Conservation (phyloP, 1,140 invertebrate species). For the Diploscapter pachys region DNA sequence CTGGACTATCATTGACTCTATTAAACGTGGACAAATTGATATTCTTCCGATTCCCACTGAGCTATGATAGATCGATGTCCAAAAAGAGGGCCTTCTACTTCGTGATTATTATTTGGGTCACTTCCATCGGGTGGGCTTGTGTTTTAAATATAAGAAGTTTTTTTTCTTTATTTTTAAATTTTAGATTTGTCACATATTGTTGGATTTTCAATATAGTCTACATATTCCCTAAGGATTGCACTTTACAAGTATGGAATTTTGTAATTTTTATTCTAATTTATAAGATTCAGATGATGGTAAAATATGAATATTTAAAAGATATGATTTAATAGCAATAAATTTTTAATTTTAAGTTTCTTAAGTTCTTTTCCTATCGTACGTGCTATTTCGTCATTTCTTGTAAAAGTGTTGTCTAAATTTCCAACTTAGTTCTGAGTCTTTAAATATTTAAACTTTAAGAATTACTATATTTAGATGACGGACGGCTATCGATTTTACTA, state of each 20-base stretch:
- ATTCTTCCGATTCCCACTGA: conserved; percentile 55
- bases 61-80: conserved; percentile 56
- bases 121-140: conserved; percentile 49
- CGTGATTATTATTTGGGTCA: conserved; percentile 52
- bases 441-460: too few species aligned
- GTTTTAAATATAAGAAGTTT: neutral
- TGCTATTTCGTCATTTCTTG: too few species aligned
- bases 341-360: too few species aligned
- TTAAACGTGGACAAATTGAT: conserved; percentile 58
- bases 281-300: too few species aligned
- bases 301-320: too few species aligned
- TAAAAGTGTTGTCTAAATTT: too few species aligned
- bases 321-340: too few species aligned
- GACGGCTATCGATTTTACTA: conserved; percentile 48
- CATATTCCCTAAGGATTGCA: conserved; percentile 50
- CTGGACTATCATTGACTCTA: conserved; percentile 54
- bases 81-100: conserved; percentile 49
- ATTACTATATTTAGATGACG: conserved; percentile 21
- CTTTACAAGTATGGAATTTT: conserved; percentile 33
- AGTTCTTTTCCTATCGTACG: too few species aligned
- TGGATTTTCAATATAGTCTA: conserved; percentile 55
- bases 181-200: conserved; percentile 57
- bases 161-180: conserved; percentile 20
- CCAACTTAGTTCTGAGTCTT: too few species aligned
- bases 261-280: too few species aligned